A percentile compares a stretch with the other conserved stretches of the same genome.
Conservation (phyloP, 2,888 invertebrate species). For the Amphipyra tragopoginis region DNA sequence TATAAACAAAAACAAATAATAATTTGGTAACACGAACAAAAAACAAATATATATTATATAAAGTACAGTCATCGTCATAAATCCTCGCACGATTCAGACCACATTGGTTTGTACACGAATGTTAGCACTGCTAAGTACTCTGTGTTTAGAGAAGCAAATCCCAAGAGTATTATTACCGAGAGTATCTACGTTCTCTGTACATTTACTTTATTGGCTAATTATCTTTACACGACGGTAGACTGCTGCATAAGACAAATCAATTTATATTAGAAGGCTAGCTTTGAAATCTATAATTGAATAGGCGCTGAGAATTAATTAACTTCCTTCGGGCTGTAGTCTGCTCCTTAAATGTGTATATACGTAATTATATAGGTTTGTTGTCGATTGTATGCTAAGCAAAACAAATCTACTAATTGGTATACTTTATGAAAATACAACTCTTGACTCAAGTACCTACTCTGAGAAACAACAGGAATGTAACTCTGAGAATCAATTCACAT, state of each 20-base stretch:
- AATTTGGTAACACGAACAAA: no score
- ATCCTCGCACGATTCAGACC: slow-evolving; percentile 15
- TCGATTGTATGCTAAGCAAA: slow-evolving; percentile 5
- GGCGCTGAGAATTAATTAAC: slow-evolving; percentile 40
- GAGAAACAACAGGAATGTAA: slow-evolving; percentile 7
- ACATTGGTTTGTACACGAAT: no score
- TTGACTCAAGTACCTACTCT: slow-evolving; percentile 1
- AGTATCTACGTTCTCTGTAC: slow-evolving; percentile 12
- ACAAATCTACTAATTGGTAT: slow-evolving; percentile 22
- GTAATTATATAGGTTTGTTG: neutral
- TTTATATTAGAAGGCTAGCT: slow-evolving; percentile 37
- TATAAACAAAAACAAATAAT: no score
- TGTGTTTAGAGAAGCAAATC: slow-evolving; percentile 35
- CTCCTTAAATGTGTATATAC: neutral
- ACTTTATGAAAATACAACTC: slow-evolving; percentile 14
- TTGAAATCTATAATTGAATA: slow-evolving; percentile 44
- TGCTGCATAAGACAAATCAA: slow-evolving; percentile 50
- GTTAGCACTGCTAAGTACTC: slow-evolving; percentile 31
- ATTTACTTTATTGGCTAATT: slow-evolving; percentile 37
- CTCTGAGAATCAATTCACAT: no score
- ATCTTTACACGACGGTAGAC: slow-evolving; percentile 21
- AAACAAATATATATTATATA: no score
- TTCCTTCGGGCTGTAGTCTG: slow-evolving; percentile 34
- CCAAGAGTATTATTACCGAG: slow-evolving; percentile 30
- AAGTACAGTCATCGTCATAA: slow-evolving; percentile 6